A percentile compares a stretch with the other conserved stretches of the same genome.
phyloP scores from a whole-genome alignment of 2,888 invertebrate genomes.

The Cryptocephalus primarius region DNA sequence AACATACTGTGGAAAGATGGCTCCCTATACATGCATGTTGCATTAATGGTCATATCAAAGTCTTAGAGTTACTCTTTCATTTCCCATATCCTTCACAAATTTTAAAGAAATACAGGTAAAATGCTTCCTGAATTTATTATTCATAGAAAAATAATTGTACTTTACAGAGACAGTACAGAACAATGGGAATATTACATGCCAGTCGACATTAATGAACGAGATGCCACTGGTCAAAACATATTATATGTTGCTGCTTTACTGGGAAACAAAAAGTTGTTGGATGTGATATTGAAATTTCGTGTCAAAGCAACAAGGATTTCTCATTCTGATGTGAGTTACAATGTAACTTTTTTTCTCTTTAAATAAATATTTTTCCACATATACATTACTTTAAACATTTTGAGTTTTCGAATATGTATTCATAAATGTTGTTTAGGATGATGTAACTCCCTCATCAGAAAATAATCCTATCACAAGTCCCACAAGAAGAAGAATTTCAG shows the following conservation, averaged over 20 bases:
- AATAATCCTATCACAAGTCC: conserved; percentile 36
- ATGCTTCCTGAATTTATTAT: background rate
- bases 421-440: conserved; percentile 28
- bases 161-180: conserved; percentile 47
- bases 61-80: conserved; percentile 69
- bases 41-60: conserved; percentile 71
- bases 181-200: conserved; percentile 76
- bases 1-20: conserved; percentile 86
- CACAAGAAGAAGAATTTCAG: conserved; percentile 65
- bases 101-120: conserved; percentile 47
- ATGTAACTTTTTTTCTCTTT: too few relatives aligned
- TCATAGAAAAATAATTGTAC: background rate
- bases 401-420: too few relatives aligned
- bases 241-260: conserved; percentile 81
- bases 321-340: conserved; percentile 20
- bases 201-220: conserved; percentile 87
- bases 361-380: too few relatives aligned
- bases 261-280: conserved; percentile 69
- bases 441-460: conserved; percentile 29
- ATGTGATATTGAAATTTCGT: conserved; percentile 61
- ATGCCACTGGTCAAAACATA: conserved; percentile 83
- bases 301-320: conserved; percentile 44
- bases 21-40: conserved; percentile 87
- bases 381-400: too few relatives aligned
- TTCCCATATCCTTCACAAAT: conserved; percentile 69